phyloP scores from a whole-genome alignment of 2,113 vertebrate species.

The Xiphophorus maculatus region DNA sequence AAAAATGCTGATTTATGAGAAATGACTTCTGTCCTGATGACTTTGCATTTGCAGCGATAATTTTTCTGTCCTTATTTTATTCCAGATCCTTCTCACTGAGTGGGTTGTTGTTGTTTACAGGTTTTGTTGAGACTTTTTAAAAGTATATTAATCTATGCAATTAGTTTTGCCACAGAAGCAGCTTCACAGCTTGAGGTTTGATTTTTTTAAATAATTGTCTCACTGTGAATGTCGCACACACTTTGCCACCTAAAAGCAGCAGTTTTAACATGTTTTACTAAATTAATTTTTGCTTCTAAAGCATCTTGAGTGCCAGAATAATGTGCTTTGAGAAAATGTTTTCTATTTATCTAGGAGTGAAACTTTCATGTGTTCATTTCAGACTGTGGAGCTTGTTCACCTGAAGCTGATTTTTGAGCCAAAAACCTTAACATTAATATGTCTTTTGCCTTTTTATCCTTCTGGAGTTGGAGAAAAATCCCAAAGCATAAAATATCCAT shows the following conservation, averaged over 20 bases:
- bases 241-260: not conserved
- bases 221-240: constrained; percentile 45
- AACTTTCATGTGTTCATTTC: not conserved
- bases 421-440: not conserved
- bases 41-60: too few species aligned
- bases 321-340: too few species aligned
- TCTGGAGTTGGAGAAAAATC: not conserved
- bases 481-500: too few species aligned
- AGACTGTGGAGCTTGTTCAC: not conserved
- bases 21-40: not conserved
- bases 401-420: not conserved
- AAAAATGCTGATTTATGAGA: not conserved
- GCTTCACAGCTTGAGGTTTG: not conserved
- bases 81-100: not conserved
- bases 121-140: not conserved
- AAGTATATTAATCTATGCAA: not conserved
- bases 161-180: not conserved
- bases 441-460: not conserved
- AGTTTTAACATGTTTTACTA: not conserved
- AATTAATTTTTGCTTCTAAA: too few species aligned
- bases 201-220: not conserved
- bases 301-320: too few species aligned
- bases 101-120: constrained; percentile 40
- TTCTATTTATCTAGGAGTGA: too few species aligned
- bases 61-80: not conserved